Base-by-base conservation (phyloP, 2,797 vertebrate species). In the Salarias fasciatus region DNA sequence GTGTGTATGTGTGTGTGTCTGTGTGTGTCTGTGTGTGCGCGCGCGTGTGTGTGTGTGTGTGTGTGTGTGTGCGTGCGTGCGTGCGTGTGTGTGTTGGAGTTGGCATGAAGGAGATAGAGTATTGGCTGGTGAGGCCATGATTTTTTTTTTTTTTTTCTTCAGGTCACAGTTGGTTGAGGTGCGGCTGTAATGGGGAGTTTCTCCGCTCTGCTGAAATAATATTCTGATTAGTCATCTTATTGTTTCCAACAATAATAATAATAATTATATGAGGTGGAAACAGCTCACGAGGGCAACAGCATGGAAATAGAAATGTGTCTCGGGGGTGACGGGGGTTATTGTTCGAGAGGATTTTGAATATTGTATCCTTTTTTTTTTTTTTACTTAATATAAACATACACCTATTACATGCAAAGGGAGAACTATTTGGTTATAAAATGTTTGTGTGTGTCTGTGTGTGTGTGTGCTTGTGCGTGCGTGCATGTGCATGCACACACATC, bases 311-410 rank as follows among this genome's bases (percentile, higher is more conserved):
- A 47, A 74, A 70, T 72, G 77, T 77, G 77, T 89, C 86, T 86
- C 78, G 0, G 18, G 74, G 65, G 65, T 70, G 58, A 57, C 53
- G 57, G 13, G 68, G 50, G 63, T 85, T 79, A 87, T 79, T 82
- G 81, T 83, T 59, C 44, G 18, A 58, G 66, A 69, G 76, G 46
- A 69, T 77, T 72, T 58, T 31, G 60, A 46, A 77, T 79, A 84
- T 70, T 77, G 60, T 68, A 50, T 65, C n/a, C 50, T 48, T 91
- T 87, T 94, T 92, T 90, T 48, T 91, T 87, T 94, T 92, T 90
- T 87, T 91, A 90, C 91, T 31, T 71, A 43, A 79, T 82, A 79
- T 75, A 68, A 79, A 72, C 49, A 72, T 57, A 62, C 63, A 71
- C 52, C 50, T 63, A 75, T 67, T 59, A 75, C 75, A 77, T 52